Percentiles rank a stretch among this genome's conserved stretches.
Evolutionary conservation across 2,888 invertebrate species (phyloP).

Genomic region (Cosmia trapezina): DNA sequence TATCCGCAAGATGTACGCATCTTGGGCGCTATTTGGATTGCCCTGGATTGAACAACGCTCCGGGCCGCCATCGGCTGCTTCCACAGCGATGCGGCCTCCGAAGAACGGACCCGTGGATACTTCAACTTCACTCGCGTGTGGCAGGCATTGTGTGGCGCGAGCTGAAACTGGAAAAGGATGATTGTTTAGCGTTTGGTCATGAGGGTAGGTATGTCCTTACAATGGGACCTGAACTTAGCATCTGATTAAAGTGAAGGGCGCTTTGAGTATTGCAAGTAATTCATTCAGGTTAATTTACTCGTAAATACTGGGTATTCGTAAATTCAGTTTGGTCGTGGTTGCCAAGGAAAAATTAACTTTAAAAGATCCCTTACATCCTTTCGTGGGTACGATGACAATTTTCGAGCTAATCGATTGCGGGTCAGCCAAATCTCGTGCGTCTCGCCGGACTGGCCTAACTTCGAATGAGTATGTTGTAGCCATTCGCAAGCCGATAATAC

Average conservation of each 20-base stretch:
- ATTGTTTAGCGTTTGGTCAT: slow-evolving; percentile 10
- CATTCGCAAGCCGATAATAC: slow-evolving; percentile 94
- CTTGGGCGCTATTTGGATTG: slow-evolving; percentile 93
- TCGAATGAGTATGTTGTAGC: slow-evolving; percentile 95
- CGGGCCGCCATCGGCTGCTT: slow-evolving; percentile 92
- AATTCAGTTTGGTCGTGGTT: not conserved
- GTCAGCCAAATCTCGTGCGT: slow-evolving; percentile 87
- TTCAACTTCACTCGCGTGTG: slow-evolving; percentile 95
- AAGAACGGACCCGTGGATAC: slow-evolving; percentile 96
- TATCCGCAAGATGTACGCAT: slow-evolving; percentile 94
- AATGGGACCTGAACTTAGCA: not conserved
- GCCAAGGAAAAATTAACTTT: not conserved
- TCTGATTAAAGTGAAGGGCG: not conserved
- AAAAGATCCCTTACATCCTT: slow-evolving; percentile 93
- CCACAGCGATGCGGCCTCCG: slow-evolving; percentile 94
- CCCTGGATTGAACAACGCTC: slow-evolving; percentile 94
- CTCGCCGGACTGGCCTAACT: slow-evolving; percentile 91
- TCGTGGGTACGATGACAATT: slow-evolving; percentile 94
- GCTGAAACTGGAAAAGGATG: slow-evolving; percentile 92
- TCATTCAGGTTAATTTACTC: not conserved
- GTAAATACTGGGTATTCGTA: not conserved
- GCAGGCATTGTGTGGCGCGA: slow-evolving; percentile 94
- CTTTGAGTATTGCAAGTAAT: not conserved
- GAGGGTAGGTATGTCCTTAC: not conserved
- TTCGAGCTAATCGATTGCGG: slow-evolving; percentile 91